Evolutionary conservation across 2,113 vertebrate species (phyloP).

Genomic region (Sinocyclocheilus anshuiensis): DNA sequence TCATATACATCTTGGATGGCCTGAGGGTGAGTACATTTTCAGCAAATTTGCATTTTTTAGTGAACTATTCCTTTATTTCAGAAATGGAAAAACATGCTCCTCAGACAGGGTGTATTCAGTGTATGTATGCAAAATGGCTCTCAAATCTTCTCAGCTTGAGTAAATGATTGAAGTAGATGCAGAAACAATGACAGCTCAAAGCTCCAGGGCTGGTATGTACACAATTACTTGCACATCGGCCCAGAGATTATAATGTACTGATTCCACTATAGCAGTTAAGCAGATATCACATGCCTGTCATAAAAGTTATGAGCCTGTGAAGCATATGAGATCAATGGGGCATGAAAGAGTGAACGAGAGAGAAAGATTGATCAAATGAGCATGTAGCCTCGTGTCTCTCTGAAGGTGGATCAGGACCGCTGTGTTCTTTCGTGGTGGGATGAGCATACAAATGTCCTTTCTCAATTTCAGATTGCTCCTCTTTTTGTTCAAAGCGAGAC

Average conservation of each 20-base stretch:
- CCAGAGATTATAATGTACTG: not conserved
- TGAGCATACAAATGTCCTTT: conserved; percentile 39
- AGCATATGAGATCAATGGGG: conserved; percentile 19
- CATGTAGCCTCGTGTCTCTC: conserved; percentile 19
- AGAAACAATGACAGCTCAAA: not conserved
- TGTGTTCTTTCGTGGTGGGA: conserved; percentile 20
- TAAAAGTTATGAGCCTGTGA: conserved; percentile 28
- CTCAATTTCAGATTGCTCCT: conserved; percentile 12
- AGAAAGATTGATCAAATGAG: conserved; percentile 37
- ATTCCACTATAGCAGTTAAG: conserved; percentile 20
- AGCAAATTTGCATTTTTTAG: no score
- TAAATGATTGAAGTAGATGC: conserved; percentile 9
- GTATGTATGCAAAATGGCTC: not conserved
- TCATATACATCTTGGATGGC: no score
- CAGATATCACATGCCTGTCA: conserved; percentile 11
- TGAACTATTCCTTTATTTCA: not conserved
- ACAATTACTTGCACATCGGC: conserved; percentile 1
- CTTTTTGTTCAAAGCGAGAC: conserved; percentile 24
- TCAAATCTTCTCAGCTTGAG: not conserved
- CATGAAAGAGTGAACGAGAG: not conserved
- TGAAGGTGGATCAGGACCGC: conserved; percentile 35
- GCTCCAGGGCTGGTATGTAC: not conserved
- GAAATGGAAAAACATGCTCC: not conserved
- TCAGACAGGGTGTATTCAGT: not conserved
- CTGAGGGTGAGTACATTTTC: no score